These are phyloP conservation scores for Coracopsis vasa DNA, from an alignment of 2,113 vertebrate genomes.

Conservation along the genomic window DNA sequence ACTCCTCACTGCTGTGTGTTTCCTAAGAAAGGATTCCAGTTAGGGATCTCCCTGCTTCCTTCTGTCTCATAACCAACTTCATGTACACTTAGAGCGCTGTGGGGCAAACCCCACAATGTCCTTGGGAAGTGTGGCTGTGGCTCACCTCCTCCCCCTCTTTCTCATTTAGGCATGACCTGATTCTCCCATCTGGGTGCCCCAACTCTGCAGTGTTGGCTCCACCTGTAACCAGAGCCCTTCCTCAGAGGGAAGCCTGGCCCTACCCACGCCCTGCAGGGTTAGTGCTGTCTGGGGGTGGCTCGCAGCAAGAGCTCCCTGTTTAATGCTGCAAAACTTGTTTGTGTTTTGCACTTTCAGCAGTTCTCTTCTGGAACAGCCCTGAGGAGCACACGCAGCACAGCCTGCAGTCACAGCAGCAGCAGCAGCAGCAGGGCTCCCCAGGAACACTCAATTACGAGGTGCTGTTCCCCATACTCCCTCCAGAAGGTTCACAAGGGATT, in stretches of 20 bases:
- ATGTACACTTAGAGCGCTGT: rapidly evolving
- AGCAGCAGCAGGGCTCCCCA: background rate
- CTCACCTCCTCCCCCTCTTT: background rate
- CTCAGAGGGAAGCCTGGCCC: background rate
- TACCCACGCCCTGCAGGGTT: background rate
- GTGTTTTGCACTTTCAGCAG: slow-evolving; percentile 3
- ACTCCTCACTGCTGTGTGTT: background rate
- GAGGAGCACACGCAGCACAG: background rate
- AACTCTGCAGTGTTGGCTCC: rapidly evolving
- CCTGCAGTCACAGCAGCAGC: background rate
- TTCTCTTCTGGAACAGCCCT: background rate
- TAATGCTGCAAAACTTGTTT: slow-evolving; percentile 14
- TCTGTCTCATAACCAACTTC: background rate
- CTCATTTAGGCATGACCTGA: background rate
- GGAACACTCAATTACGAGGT: background rate
- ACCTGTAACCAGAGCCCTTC: background rate
- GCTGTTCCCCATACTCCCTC: background rate
- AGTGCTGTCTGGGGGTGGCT: background rate
- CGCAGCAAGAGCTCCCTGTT: rapidly evolving
- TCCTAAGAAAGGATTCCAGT: background rate
- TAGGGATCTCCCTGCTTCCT: background rate
- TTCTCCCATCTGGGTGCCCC: background rate
- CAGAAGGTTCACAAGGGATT: no score
- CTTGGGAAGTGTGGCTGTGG: background rate
- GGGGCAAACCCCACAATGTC: background rate